Conservation (phyloP, 92 coral and sea anemone genomes). For the Zoanthus sansibaricus region DNA sequence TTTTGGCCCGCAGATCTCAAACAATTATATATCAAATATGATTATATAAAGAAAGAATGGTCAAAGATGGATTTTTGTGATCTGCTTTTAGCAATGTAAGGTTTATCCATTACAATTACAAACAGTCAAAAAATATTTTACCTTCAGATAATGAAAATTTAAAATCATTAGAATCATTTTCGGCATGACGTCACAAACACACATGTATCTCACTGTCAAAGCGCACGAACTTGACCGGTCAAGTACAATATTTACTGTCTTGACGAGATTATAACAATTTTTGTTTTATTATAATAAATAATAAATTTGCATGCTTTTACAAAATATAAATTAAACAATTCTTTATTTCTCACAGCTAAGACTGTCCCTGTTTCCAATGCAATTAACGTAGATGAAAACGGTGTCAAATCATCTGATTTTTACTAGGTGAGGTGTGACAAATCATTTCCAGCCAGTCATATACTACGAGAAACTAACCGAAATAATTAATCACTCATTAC, state of each 20-base stretch:
- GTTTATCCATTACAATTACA: no score
- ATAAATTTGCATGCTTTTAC: not conserved
- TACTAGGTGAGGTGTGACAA: not conserved
- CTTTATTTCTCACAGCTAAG: not conserved
- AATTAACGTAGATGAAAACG: not conserved
- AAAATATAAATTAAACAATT: not conserved
- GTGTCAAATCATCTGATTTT: not conserved
- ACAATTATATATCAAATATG: no score
- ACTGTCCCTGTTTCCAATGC: not conserved
- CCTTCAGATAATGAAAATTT: no score
- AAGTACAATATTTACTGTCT: not conserved
- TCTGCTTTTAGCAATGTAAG: no score
- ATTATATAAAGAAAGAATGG: no score
- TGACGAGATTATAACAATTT: not conserved
- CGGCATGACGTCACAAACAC: not conserved
- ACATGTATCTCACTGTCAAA: not conserved
- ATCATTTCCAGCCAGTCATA: not conserved
- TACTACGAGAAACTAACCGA: no score
- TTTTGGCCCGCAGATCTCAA: no score
- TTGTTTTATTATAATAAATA: not conserved
- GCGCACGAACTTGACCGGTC: not conserved
- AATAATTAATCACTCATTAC: conserved; percentile 24
- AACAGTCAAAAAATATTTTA: no score
- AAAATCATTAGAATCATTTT: no score
- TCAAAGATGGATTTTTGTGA: no score